A percentile compares a stretch with the other conserved stretches of the same genome.
These are phyloP conservation scores for Eutolmus rufibarbis DNA, from an alignment of 2,888 invertebrate genomes.

Conservation along the genomic window DNA sequence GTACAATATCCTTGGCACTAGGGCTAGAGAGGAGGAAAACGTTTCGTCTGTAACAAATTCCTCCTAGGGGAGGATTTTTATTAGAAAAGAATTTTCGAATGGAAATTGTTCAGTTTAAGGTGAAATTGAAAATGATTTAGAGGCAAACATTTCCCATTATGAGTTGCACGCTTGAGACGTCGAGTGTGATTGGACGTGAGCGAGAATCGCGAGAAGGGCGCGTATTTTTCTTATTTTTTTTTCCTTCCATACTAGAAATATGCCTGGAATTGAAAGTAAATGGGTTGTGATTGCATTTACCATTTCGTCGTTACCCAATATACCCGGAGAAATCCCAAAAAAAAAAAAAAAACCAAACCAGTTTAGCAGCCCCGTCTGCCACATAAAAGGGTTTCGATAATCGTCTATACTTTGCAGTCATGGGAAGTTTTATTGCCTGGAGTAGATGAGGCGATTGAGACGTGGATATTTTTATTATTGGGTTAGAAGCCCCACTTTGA, in stretches of 20 bases:
- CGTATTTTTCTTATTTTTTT: background rate
- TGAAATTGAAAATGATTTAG: slow-evolving; percentile 45
- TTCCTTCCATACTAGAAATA: background rate
- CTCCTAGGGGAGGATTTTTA: slow-evolving; percentile 25
- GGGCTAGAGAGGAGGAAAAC: background rate
- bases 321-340: background rate
- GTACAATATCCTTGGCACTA: background rate
- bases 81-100: slow-evolving; percentile 35
- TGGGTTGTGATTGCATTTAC: background rate
- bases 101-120: slow-evolving; percentile 45
- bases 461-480: background rate
- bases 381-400: background rate
- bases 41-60: slow-evolving; percentile 14
- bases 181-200: slow-evolving; percentile 23
- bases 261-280: background rate
- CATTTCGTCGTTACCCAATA: background rate
- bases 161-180: slow-evolving; percentile 25
- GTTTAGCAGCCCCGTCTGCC: background rate
- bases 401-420: background rate
- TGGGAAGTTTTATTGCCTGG: background rate
- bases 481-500: background rate
- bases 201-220: background rate
- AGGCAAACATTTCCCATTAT: slow-evolving; percentile 29
- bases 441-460: background rate
- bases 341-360: background rate